Evolutionary conservation across 1,140 invertebrate genomes (phyloP).

Genomic region (silkworm (Bombyx mori)): DNA sequence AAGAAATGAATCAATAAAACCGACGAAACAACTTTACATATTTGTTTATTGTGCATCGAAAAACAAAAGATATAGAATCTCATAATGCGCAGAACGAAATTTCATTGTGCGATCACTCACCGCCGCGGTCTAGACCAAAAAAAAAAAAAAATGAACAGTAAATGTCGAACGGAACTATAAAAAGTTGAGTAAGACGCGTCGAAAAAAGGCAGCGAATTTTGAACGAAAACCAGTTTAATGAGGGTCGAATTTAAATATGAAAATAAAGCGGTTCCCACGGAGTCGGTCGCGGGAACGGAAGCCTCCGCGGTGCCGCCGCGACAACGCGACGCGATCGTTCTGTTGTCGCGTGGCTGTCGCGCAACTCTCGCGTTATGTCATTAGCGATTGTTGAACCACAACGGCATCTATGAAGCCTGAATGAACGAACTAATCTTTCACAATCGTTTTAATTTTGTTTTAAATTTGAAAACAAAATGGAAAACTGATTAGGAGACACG

Average conservation of each 20-base stretch:
- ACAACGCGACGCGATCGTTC: conserved; percentile 8
- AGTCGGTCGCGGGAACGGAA: conserved; percentile 66
- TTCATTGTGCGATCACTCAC: conserved; percentile 35
- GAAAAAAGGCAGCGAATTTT: conserved; percentile 70
- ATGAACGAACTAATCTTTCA: too few relatives aligned
- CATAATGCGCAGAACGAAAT: conserved; percentile 36
- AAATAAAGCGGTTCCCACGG: conserved; percentile 69
- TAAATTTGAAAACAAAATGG: too few relatives aligned
- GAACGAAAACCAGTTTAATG: conserved; percentile 67
- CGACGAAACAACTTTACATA: neutral
- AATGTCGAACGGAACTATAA: conserved; percentile 69
- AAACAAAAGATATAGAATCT: conserved; percentile 12
- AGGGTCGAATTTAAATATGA: conserved; percentile 69
- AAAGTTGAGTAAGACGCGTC: conserved; percentile 70
- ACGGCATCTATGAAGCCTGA: too few relatives aligned
- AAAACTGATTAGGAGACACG: too few relatives aligned
- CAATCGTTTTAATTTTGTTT: too few relatives aligned
- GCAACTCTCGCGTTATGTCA: too few relatives aligned
- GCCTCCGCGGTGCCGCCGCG: conserved; percentile 48
- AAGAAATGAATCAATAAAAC: neutral
- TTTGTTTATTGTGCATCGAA: conserved; percentile 1
- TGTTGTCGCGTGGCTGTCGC: too few relatives aligned
- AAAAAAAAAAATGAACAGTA: conserved; percentile 46
- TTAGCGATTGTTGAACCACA: too few relatives aligned
- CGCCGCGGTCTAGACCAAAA: conserved; percentile 44